Evolutionary conservation across 35 echinoderm and acorn worm species (phyloP), one percentile per base, ranked within the genome.

Genomic region (Strongylocentrotus purpuratus): DNA sequence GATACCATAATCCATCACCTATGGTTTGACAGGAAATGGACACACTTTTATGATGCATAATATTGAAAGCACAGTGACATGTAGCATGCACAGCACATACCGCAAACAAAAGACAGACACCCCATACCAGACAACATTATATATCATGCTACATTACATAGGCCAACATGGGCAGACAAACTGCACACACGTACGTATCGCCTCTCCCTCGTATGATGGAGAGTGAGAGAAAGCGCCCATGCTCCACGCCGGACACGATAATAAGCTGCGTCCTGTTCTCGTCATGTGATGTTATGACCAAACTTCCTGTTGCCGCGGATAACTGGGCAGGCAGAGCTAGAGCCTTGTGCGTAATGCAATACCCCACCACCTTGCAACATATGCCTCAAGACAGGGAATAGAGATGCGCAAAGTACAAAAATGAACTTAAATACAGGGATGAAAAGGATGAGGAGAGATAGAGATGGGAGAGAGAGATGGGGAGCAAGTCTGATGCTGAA

Each of bases 221-320:
- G 45, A 89, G 32, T 25, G 32, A 33, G 87, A 25, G 45, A 46
- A 14, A 46, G 91, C 48, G 15, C 46, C n/a, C 48, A 58, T 93
- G 91, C 48, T 93, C 46, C 25, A 93, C 48, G 33, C 91, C 91
- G 91, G 91, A 93, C 46, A 50, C 91, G 45, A 47, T 93, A 93
- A 93, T 93, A 93, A 93, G 91, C 91, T 58, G 48, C 91, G 91
- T 93, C 91, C 91, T 93, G 91, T 93, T 93, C 91, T 46, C 48
- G 48, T 93, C 91, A 93, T 93, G 91, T 93, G 91, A 93, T 93
- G 45, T 93, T 93, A 58, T 93, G 91, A 93, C 91, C 91, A 93
- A 31, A 58, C 48, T 93, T 93, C 91, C 91, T 93, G 91, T 93
- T 93, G 48, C 46, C 17, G 45, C 11, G 91, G 91, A 89, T 89